A percentile compares a stretch with the other conserved stretches of the same genome.
These are phyloP conservation scores for Eupeodes latifasciatus DNA, from an alignment of 2,888 invertebrate genomes.

Conservation along the genomic window DNA sequence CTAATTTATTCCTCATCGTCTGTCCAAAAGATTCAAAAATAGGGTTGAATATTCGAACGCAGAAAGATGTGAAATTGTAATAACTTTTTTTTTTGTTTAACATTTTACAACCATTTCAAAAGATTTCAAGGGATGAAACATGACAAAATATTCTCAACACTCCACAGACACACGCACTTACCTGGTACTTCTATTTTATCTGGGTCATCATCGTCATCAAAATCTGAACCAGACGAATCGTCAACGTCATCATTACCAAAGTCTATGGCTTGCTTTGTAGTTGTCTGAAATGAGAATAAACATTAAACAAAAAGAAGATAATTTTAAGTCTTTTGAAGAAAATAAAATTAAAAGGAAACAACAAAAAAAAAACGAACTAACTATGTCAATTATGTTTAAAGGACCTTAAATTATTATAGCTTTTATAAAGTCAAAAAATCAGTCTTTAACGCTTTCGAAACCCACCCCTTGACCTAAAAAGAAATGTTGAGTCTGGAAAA, in stretches of 20 bases:
- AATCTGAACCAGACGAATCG: constrained; percentile 88
- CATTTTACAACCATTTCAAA: not conserved
- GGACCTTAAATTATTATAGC: constrained; percentile 1
- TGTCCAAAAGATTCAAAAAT: not conserved
- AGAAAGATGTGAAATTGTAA: constrained; percentile 2
- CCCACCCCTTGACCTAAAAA: no score
- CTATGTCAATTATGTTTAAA: constrained; percentile 28
- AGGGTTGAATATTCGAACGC: not conserved
- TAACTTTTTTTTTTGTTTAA: not conserved
- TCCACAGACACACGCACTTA: constrained; percentile 81
- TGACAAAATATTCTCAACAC: not conserved
- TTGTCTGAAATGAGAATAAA: constrained; percentile 77
- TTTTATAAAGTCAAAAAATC: not conserved
- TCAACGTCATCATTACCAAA: constrained; percentile 84
- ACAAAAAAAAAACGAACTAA: not conserved
- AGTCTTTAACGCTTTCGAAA: no score
- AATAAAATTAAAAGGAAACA: not conserved
- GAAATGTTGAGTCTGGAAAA: no score
- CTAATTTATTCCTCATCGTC: constrained; percentile 47
- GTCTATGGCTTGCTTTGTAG: constrained; percentile 79
- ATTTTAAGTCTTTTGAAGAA: not conserved
- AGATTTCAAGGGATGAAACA: constrained; percentile 15
- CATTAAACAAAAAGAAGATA: not conserved
- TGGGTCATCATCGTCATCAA: constrained; percentile 95
- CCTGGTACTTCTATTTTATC: constrained; percentile 96